Conservation (phyloP, 92 coral and sea anemone species). For the Nematostella vectensis region DNA sequence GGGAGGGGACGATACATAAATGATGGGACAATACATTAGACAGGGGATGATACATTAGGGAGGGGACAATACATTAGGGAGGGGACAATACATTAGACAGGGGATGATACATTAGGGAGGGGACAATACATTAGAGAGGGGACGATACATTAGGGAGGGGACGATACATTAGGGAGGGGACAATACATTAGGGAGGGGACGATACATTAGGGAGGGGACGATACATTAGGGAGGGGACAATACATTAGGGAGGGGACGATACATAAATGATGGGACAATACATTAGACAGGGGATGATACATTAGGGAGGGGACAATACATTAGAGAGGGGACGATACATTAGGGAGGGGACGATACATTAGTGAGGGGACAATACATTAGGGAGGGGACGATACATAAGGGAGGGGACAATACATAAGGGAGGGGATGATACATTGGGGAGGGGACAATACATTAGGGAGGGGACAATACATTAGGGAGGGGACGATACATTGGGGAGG, state of each 20-base stretch:
- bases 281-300: background rate
- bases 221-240: constrained; percentile 1
- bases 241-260: background rate
- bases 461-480: background rate
- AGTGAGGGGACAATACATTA: background rate
- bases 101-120: no score
- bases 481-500: background rate
- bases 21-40: no score
- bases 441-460: background rate
- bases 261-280: no score
- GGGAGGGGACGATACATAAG: no score
- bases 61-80: background rate
- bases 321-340: background rate
- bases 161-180: background rate
- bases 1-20: no score
- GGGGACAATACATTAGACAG: background rate
- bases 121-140: background rate
- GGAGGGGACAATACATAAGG: background rate
- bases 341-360: background rate
- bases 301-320: background rate
- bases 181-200: background rate
- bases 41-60: no score
- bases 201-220: background rate
- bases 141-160: background rate
- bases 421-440: background rate